These are phyloP conservation scores for Aspidapion aeneum DNA, from an alignment of 2,888 invertebrate species.

Conservation along the genomic window DNA sequence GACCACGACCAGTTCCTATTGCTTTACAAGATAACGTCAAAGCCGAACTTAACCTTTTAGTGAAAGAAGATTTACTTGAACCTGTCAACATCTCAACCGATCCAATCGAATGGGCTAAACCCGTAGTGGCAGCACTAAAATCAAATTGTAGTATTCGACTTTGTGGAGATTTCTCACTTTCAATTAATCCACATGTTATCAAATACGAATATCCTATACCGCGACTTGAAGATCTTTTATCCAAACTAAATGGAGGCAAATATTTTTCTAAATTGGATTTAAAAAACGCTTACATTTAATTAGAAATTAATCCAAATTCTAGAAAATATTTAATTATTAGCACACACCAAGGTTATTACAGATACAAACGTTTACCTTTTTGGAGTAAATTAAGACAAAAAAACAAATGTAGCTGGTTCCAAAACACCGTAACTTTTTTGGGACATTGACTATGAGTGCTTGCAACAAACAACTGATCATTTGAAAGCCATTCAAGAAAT, in stretches of 20 bases:
- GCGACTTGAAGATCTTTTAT: constrained; percentile 10
- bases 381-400: constrained; percentile 18
- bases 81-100: constrained; percentile 24
- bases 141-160: constrained; percentile 27
- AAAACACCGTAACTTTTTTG: constrained; percentile 16
- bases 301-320: constrained; percentile 9
- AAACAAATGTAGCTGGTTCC: constrained; percentile 18
- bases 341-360: constrained; percentile 15
- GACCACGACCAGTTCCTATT: constrained; percentile 13
- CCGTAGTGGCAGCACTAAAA: constrained; percentile 25
- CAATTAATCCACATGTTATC: constrained; percentile 20
- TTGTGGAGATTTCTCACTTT: constrained; percentile 27
- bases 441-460: constrained; percentile 21
- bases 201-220: constrained; percentile 7
- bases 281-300: constrained; percentile 7
- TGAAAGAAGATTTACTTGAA: constrained; percentile 25
- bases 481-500: constrained; percentile 19
- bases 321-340: constrained; percentile 9
- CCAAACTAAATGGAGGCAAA: constrained; percentile 1
- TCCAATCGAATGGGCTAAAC: too few species aligned
- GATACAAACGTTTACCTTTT: constrained; percentile 20
- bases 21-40: constrained; percentile 24
- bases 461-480: constrained; percentile 15
- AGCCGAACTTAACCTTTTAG: constrained; percentile 23
- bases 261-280: constrained; percentile 10